These are phyloP conservation scores for Aradus depressus DNA, from an alignment of 2,888 invertebrate species.

Conservation along the genomic window DNA sequence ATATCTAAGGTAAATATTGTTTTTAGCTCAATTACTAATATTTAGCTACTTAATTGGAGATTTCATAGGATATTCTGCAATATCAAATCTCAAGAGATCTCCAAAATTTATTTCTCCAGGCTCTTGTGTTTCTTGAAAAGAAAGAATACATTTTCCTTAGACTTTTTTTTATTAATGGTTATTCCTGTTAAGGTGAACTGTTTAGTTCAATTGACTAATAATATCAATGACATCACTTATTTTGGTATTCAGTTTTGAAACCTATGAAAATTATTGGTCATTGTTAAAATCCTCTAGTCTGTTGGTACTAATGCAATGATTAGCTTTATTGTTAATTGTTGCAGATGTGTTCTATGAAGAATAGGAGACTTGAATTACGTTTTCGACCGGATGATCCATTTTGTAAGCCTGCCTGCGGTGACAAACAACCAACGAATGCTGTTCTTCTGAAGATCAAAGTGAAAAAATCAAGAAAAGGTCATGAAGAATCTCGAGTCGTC, in stretches of 20 bases:
- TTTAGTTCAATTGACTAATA: no score
- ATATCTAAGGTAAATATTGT: conserved; percentile 3
- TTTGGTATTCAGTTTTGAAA: no score
- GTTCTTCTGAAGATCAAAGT: conserved; percentile 61
- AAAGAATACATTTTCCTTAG: no score
- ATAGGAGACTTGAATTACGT: conserved; percentile 57
- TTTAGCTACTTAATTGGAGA: not conserved
- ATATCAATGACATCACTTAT: no score
- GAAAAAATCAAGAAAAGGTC: conserved; percentile 37
- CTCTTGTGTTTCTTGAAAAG: no score
- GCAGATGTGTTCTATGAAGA: conserved; percentile 44
- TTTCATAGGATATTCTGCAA: not conserved
- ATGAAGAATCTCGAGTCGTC: conserved; percentile 37
- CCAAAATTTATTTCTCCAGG: no score
- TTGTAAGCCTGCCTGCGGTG: conserved; percentile 65
- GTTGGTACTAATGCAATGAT: no score
- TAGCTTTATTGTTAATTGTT: conserved; percentile 40
- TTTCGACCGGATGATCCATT: conserved; percentile 73
- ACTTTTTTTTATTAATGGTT: not conserved
- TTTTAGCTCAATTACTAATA: not conserved
- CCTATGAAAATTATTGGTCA: no score
- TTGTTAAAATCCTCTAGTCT: no score
- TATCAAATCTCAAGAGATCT: no score
- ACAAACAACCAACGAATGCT: conserved; percentile 52
- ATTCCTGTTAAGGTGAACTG: not conserved